Evolutionary conservation across 2,797 vertebrate genomes (phyloP).

Genomic region (Aratinga solstitialis): DNA sequence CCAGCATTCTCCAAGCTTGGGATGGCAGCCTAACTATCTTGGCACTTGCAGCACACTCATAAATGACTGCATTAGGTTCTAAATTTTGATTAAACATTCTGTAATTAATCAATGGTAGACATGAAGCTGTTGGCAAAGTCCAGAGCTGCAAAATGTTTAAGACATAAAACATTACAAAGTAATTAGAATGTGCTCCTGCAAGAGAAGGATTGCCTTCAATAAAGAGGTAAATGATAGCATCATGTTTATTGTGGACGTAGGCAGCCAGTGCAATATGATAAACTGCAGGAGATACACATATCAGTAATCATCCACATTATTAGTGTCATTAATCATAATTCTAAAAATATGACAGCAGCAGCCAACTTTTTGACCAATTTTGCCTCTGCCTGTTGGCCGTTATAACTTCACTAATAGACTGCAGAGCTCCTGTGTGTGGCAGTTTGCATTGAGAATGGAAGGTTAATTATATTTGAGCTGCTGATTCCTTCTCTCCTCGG

Average conservation of each 20-base stretch:
- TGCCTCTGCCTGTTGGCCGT: slow-evolving; percentile 83
- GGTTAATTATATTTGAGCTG: slow-evolving; percentile 96
- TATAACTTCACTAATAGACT: slow-evolving; percentile 85
- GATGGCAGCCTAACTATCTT: slow-evolving; percentile 78
- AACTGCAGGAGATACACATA: slow-evolving; percentile 87
- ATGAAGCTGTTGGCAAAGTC: slow-evolving; percentile 83
- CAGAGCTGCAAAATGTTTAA: slow-evolving; percentile 85
- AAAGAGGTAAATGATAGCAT: slow-evolving; percentile 89
- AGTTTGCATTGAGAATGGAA: slow-evolving; percentile 89
- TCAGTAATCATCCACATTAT: slow-evolving; percentile 90
- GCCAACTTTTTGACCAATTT: slow-evolving; percentile 82
- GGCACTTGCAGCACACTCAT: slow-evolving; percentile 77
- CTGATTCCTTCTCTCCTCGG: slow-evolving; percentile 83
- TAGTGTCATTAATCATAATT: slow-evolving; percentile 92
- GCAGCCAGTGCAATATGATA: slow-evolving; percentile 87
- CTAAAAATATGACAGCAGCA: slow-evolving; percentile 85
- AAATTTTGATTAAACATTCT: slow-evolving; percentile 87
- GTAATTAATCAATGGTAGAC: slow-evolving; percentile 87
- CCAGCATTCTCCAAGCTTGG: slow-evolving; percentile 73
- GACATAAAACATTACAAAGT: slow-evolving; percentile 88
- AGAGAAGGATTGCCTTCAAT: slow-evolving; percentile 84
- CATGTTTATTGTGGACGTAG: slow-evolving; percentile 90
- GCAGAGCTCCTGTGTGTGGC: slow-evolving; percentile 82
- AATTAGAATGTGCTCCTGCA: slow-evolving; percentile 85
- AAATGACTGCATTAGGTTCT: slow-evolving; percentile 83